These are phyloP conservation scores for Neoascia interrupta DNA, from an alignment of 2,888 invertebrate species.

Conservation along the genomic window DNA sequence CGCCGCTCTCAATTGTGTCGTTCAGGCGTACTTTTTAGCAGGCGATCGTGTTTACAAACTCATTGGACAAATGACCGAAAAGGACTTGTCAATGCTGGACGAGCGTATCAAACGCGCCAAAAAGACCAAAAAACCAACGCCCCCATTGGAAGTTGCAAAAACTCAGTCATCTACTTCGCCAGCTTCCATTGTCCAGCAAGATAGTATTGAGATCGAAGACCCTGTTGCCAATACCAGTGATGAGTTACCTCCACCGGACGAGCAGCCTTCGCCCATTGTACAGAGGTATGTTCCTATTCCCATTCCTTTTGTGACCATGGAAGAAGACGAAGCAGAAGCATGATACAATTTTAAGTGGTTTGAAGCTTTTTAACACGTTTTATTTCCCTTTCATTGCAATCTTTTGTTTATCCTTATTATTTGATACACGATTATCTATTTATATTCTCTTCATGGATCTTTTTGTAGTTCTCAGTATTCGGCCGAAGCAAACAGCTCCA, in stretches of 20 bases:
- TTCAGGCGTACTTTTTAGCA: conserved; percentile 92
- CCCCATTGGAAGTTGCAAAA: conserved; percentile 77
- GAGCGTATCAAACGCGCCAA: conserved; percentile 96
- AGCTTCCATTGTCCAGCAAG: conserved; percentile 74
- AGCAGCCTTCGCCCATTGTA: conserved; percentile 73
- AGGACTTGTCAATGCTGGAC: conserved; percentile 95
- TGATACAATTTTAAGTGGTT: conserved; percentile 48
- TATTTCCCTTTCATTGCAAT: conserved; percentile 69
- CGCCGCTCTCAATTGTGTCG: conserved; percentile 96
- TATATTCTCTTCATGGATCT: conserved; percentile 70
- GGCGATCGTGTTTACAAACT: conserved; percentile 94
- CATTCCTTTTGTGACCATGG: neutral
- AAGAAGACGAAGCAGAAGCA: conserved; percentile 41
- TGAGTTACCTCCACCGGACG: conserved; percentile 77
- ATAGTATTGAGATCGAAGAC: conserved; percentile 79
- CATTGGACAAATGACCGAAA: conserved; percentile 95
- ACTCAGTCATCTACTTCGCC: conserved; percentile 76
- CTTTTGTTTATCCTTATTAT: conserved; percentile 69
- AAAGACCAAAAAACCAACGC: conserved; percentile 82
- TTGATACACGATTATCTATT: conserved; percentile 52
- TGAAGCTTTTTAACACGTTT: conserved; percentile 48
- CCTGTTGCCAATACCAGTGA: conserved; percentile 78
- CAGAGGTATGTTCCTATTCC: conserved; percentile 45
- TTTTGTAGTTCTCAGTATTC: conserved; percentile 72
- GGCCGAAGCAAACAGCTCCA: conserved; percentile 72